Conservation (phyloP, 2,797 vertebrate genomes). For the Sebastes flavidus region DNA sequence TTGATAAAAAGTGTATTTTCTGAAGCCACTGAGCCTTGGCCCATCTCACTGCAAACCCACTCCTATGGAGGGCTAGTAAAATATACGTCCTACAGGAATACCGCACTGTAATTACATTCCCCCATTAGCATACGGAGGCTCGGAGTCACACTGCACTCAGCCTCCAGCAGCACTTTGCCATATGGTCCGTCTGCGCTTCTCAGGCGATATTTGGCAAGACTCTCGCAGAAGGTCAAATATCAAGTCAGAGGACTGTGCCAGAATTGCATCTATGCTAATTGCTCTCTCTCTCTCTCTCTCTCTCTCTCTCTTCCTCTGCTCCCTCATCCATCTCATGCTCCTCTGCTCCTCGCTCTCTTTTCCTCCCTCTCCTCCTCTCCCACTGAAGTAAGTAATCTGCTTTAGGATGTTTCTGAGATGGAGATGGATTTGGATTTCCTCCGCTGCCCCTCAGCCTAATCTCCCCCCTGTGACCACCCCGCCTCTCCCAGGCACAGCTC, state of each 20-base stretch:
- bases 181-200: conserved; percentile 79
- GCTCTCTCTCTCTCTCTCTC: conserved; percentile 63
- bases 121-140: conserved; percentile 77
- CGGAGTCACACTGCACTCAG: conserved; percentile 71
- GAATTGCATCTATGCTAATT: conserved; percentile 84
- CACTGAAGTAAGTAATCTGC: conserved; percentile 80
- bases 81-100: conserved; percentile 76
- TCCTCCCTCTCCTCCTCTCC: conserved; percentile 33
- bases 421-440: conserved; percentile 81
- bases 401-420: conserved; percentile 83
- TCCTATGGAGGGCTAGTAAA: conserved; percentile 65
- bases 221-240: conserved; percentile 82
- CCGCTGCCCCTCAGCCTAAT: conserved; percentile 78
- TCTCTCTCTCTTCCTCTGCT: conserved; percentile 42
- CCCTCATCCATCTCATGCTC: conserved; percentile 59
- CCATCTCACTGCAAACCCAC: conserved; percentile 54
- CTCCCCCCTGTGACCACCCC: conserved; percentile 76
- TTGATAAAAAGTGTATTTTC: conserved; percentile 56
- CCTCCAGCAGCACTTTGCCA: conserved; percentile 80
- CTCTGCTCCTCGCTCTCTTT: conserved; percentile 24
- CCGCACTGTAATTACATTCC: conserved; percentile 79
- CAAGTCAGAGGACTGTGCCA: conserved; percentile 80
- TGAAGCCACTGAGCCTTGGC: conserved; percentile 47
- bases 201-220: conserved; percentile 76
- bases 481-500: conserved; percentile 61